Evolutionary conservation across 2,888 invertebrate species (phyloP).

Genomic region (Ypsolopha sequella): DNA sequence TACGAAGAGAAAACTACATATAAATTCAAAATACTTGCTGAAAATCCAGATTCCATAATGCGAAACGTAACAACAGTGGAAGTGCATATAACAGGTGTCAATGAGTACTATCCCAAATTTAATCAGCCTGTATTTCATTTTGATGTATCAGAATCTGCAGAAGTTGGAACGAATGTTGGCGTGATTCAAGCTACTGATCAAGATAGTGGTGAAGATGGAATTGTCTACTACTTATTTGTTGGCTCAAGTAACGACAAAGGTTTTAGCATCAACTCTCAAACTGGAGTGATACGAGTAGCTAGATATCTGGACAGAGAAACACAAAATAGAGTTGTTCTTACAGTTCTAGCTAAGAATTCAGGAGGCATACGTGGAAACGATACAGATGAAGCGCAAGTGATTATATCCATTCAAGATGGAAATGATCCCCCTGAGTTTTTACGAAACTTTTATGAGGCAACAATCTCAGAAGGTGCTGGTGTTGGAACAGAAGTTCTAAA

Average conservation of each 20-base stretch:
- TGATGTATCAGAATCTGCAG: slow-evolving; percentile 92
- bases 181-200: slow-evolving; percentile 90
- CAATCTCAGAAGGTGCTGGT: slow-evolving; percentile 83
- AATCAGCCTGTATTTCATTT: slow-evolving; percentile 92
- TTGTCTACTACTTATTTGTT: slow-evolving; percentile 91
- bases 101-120: slow-evolving; percentile 91
- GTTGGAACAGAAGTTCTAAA: slow-evolving; percentile 80
- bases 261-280: slow-evolving; percentile 86
- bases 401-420: slow-evolving; percentile 94
- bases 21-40: slow-evolving; percentile 81
- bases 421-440: slow-evolving; percentile 96
- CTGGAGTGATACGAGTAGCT: slow-evolving; percentile 87
- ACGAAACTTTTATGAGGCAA: slow-evolving; percentile 81
- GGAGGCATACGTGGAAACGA: slow-evolving; percentile 96
- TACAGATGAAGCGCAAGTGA: slow-evolving; percentile 94
- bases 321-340: slow-evolving; percentile 88
- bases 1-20: slow-evolving; percentile 87
- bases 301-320: slow-evolving; percentile 88
- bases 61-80: slow-evolving; percentile 78
- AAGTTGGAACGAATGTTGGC: slow-evolving; percentile 87
- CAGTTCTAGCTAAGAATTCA: slow-evolving; percentile 94
- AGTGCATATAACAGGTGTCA: slow-evolving; percentile 86
- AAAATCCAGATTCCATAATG: slow-evolving; percentile 89
- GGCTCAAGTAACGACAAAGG: slow-evolving; percentile 94
- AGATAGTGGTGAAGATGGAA: slow-evolving; percentile 89